Percentiles rank a stretch among this genome's conserved stretches.
phyloP scores from a whole-genome alignment of 1,140 invertebrate genomes.

The Drosophila nasuta region DNA sequence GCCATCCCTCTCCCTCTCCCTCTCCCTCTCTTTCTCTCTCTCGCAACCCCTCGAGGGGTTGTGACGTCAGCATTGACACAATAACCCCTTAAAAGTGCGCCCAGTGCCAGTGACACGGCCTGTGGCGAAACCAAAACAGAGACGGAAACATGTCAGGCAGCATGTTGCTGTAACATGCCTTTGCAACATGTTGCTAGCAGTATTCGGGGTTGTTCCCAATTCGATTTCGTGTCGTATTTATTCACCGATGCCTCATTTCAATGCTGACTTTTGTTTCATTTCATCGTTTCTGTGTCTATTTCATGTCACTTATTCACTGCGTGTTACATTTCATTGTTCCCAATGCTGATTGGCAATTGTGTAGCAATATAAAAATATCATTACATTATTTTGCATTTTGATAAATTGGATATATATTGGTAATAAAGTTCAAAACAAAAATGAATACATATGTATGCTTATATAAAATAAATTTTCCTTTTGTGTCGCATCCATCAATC shows the following conservation, averaged over 20 bases:
- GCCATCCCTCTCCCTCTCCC: neutral
- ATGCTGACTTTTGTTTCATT: no score
- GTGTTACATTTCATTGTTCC: neutral
- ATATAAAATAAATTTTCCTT: no score
- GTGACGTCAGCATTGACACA: slow-evolving; percentile 62
- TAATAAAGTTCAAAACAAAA: no score
- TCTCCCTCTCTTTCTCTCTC: no score
- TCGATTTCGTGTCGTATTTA: neutral
- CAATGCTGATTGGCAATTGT: no score
- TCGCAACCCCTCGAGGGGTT: neutral
- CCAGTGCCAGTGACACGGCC: neutral
- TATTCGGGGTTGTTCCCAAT: neutral
- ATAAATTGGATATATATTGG: no score
- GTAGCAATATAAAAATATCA: no score
- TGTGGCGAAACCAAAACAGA: neutral
- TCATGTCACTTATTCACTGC: neutral
- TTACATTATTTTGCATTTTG: no score
- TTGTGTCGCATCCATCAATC: no score
- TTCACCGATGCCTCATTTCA: no score
- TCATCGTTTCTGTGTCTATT: neutral
- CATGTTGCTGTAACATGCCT: slow-evolving; percentile 4
- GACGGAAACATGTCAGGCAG: neutral
- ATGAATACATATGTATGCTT: no score
- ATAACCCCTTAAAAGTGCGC: slow-evolving; percentile 41
- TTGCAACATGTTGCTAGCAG: slow-evolving; percentile 1